phyloP scores from a whole-genome alignment of 2,797 vertebrate genomes.

The Leuciscus waleckii region DNA sequence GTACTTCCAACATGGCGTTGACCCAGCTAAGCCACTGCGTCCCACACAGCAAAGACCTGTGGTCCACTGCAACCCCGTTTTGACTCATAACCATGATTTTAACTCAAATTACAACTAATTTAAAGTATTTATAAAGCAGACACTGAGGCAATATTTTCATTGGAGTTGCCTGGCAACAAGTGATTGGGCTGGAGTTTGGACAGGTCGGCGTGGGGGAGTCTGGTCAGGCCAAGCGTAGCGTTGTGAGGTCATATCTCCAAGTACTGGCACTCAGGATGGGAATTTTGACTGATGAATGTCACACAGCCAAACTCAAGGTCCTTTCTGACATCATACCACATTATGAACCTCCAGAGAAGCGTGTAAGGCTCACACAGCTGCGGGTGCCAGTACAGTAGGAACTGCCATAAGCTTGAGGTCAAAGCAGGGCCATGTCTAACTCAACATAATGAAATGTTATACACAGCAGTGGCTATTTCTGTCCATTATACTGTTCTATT shows the following conservation, averaged over 20 bases:
- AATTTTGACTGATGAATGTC: slow-evolving; percentile 81
- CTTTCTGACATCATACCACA: slow-evolving; percentile 79
- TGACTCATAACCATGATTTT: slow-evolving; percentile 57
- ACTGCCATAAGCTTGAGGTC: slow-evolving; percentile 54
- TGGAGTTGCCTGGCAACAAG: slow-evolving; percentile 85
- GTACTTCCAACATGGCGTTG: slow-evolving; percentile 5
- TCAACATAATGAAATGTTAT: slow-evolving; percentile 43
- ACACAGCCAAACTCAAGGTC: slow-evolving; percentile 76
- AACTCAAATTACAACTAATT: slow-evolving; percentile 62
- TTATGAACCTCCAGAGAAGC: slow-evolving; percentile 48
- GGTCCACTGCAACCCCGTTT: slow-evolving; percentile 41
- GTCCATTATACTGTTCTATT: slow-evolving; percentile 19
- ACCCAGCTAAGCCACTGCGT: slow-evolving; percentile 42
- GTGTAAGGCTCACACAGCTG: slow-evolving; percentile 30
- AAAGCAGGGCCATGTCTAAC: slow-evolving; percentile 49
- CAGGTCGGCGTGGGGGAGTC: slow-evolving; percentile 67
- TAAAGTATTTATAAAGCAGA: slow-evolving; percentile 71
- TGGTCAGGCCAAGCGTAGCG: slow-evolving; percentile 72
- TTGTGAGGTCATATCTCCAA: slow-evolving; percentile 79
- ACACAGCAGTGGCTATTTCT: slow-evolving; percentile 44
- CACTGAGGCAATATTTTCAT: slow-evolving; percentile 84
- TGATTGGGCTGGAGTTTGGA: slow-evolving; percentile 82
- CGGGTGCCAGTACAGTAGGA: slow-evolving; percentile 58
- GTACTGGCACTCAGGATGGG: slow-evolving; percentile 79
- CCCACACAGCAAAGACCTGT: slow-evolving; percentile 47